Conservation (phyloP, 1,140 invertebrate genomes). For the Neodiprion virginianus region DNA sequence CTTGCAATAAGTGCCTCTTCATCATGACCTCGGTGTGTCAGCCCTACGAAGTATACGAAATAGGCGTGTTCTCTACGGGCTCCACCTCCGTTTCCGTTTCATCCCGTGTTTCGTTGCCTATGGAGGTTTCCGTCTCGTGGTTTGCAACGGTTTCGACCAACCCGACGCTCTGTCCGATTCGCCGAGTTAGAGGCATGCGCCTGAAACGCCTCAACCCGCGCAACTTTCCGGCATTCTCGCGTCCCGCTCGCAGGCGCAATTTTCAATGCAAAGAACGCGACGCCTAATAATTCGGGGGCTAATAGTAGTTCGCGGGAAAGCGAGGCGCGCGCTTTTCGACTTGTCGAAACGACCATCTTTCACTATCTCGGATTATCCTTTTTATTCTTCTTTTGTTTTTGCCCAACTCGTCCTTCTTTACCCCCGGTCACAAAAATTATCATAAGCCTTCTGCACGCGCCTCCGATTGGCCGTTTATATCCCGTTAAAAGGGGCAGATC, state of each 20-base stretch:
- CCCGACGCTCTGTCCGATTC: not conserved
- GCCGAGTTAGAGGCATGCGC: not conserved
- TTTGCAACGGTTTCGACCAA: not conserved
- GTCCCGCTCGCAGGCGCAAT: not conserved
- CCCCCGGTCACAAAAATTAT: no score
- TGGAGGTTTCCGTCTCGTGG: not conserved
- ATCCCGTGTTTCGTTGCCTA: not conserved
- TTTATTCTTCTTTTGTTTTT: no score
- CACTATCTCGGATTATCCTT: no score
- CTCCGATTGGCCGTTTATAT: not conserved
- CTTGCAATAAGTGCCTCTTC: not conserved
- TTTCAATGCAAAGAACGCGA: not conserved
- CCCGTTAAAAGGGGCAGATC: not conserved
- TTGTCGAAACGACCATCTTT: no score
- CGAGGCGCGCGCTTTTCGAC: no score
- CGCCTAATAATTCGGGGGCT: no score
- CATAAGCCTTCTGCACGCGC: not conserved
- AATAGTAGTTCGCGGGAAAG: no score
- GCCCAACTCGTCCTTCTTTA: no score
- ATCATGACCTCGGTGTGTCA: not conserved
- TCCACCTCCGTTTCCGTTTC: not conserved
- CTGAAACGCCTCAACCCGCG: not conserved
- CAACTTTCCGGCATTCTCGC: not conserved
- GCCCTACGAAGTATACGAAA: not conserved
- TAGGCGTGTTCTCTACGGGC: not conserved